phyloP scores from a whole-genome alignment of 2,113 vertebrate species.

The Donacobius atricapilla region DNA sequence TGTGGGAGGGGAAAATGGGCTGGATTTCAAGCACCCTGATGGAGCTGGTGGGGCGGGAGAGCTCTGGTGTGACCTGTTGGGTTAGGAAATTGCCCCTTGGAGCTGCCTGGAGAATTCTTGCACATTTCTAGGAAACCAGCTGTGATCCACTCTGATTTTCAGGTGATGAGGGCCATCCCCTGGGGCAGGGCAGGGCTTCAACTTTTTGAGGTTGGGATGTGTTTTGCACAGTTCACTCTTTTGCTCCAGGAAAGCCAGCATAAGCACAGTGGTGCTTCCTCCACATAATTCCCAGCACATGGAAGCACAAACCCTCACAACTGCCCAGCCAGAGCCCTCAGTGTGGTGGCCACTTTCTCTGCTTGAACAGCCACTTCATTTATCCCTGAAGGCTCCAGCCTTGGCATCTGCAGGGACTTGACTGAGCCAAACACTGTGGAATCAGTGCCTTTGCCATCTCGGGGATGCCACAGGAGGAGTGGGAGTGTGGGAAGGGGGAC shows the following conservation, averaged over 20 bases:
- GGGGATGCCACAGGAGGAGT: fast-evolving
- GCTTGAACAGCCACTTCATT: background rate
- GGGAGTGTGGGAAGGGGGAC: background rate
- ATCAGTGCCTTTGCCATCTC: background rate
- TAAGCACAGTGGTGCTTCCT: background rate
- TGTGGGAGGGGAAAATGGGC: background rate
- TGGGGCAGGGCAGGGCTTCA: background rate
- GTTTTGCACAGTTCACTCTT: background rate
- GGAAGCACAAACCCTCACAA: background rate
- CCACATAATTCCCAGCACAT: background rate
- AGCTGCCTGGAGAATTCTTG: background rate
- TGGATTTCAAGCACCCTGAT: background rate
- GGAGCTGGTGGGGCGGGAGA: background rate
- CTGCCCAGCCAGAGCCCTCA: background rate
- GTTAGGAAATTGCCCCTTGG: background rate
- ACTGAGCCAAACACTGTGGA: fast-evolving
- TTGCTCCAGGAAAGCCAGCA: background rate
- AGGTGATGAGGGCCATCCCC: too few species aligned
- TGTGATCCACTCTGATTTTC: background rate
- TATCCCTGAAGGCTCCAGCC: fast-evolving
- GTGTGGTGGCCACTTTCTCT: background rate
- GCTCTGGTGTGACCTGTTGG: background rate
- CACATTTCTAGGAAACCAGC: background rate
- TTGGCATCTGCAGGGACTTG: background rate
- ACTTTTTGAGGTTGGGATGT: background rate